These are phyloP conservation scores for Melanerpes aurifrons DNA, from an alignment of 2,113 vertebrate genomes.

Conservation along the genomic window DNA sequence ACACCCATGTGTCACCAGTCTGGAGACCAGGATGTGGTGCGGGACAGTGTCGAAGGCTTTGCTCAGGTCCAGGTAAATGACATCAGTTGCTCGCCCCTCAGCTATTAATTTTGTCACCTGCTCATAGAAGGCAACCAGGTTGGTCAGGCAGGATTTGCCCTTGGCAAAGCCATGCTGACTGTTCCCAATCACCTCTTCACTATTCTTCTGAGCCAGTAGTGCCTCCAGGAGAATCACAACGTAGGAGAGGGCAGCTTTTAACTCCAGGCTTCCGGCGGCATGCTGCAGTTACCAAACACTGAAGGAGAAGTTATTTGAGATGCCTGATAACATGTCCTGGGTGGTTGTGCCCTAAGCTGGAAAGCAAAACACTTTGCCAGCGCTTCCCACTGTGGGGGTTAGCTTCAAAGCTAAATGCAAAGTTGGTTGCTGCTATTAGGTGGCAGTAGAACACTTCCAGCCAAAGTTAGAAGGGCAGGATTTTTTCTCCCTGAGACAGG, in stretches of 20 bases:
- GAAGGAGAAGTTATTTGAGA: neutral
- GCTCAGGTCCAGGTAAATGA: too few species aligned
- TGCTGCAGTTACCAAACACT: neutral
- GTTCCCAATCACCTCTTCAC: too few species aligned
- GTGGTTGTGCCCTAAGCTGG: neutral
- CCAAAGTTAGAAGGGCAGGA: neutral
- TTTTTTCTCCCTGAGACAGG: neutral
- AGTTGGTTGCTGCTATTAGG: constrained; percentile 57
- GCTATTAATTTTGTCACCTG: too few species aligned
- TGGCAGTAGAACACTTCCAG: constrained; percentile 60
- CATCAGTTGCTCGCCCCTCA: too few species aligned
- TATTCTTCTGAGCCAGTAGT: too few species aligned
- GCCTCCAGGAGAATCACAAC: neutral
- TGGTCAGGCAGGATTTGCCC: too few species aligned
- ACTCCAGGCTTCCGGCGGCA: neutral
- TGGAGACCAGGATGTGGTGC: too few species aligned
- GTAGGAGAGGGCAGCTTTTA: neutral
- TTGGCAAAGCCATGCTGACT: too few species aligned
- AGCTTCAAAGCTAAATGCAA: constrained; percentile 25
- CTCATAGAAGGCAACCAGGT: too few species aligned
- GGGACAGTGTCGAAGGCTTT: too few species aligned
- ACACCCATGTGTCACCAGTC: too few species aligned
- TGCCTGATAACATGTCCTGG: neutral
- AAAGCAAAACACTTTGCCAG: neutral
- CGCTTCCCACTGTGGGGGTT: neutral